Conservation (phyloP, 2,113 vertebrate species). For the Columbina picui region DNA sequence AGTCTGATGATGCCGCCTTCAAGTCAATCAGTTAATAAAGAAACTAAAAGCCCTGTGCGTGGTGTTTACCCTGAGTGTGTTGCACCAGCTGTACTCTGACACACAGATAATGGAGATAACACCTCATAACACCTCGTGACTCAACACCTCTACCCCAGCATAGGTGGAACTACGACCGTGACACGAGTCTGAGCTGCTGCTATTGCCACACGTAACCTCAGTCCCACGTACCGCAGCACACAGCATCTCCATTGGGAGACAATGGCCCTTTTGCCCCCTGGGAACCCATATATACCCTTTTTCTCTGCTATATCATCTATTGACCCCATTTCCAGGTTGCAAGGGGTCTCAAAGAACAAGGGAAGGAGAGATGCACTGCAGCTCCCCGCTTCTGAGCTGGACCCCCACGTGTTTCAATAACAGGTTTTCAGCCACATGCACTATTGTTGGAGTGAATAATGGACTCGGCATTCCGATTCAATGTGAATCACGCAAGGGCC, state of each 20-base stretch:
- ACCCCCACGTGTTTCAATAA: neutral
- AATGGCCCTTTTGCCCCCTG: accelerated
- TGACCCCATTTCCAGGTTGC: neutral
- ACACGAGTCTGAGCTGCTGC: neutral
- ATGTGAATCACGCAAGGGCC: no score
- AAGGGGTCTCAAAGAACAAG: neutral
- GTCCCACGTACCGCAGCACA: accelerated
- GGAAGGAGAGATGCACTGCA: neutral
- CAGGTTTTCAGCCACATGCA: neutral
- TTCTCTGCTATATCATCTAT: neutral
- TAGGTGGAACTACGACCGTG: neutral
- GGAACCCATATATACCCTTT: neutral
- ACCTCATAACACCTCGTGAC: accelerated
- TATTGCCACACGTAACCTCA: neutral
- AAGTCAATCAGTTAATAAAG: neutral
- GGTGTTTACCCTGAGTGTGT: accelerated
- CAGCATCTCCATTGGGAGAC: neutral
- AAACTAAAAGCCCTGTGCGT: neutral
- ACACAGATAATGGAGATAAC: neutral
- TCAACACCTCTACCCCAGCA: neutral
- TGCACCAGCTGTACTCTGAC: no score
- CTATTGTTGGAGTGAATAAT: no score
- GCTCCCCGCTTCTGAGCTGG: neutral
- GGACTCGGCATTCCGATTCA: no score
- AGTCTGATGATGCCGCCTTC: neutral